Percentiles rank a stretch among this genome's conserved stretches.
Evolutionary conservation across 2,888 invertebrate species (phyloP).

Genomic region (Eristalinus aeneus): DNA sequence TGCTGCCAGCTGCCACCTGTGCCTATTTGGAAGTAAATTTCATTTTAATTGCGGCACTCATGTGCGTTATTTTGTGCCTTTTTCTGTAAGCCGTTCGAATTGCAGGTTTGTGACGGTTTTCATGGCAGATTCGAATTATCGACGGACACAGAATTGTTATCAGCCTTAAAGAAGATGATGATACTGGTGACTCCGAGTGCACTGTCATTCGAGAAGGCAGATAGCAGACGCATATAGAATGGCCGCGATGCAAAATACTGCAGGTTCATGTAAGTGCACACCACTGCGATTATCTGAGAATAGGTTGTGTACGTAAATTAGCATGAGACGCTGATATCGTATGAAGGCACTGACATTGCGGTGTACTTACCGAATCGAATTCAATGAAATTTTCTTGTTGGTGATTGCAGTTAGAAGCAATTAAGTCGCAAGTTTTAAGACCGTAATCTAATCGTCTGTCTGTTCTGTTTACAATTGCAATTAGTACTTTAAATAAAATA

Average conservation of each 20-base stretch:
- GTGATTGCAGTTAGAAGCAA: too few species aligned
- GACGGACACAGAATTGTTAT: neutral
- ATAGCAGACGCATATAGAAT: neutral
- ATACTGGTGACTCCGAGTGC: neutral
- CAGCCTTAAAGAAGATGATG: neutral
- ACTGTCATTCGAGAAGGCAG: neutral
- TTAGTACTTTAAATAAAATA: too few species aligned
- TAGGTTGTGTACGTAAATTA: neutral
- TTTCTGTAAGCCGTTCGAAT: neutral
- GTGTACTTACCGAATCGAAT: neutral
- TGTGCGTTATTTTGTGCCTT: neutral
- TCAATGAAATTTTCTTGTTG: neutral
- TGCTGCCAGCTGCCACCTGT: conserved; percentile 41
- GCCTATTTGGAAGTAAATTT: conserved; percentile 30
- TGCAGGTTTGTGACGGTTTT: neutral
- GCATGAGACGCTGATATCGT: neutral
- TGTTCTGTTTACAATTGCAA: too few species aligned
- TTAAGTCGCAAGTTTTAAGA: too few species aligned
- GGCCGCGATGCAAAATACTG: neutral
- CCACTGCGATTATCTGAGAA: neutral
- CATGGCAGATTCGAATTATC: neutral
- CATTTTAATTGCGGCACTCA: conserved; percentile 25
- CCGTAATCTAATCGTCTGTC: too few species aligned
- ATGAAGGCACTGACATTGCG: neutral
- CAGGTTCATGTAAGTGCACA: neutral